Conservation (phyloP, 2,797 vertebrate species). For the Acrossocheilus fasciatus region DNA sequence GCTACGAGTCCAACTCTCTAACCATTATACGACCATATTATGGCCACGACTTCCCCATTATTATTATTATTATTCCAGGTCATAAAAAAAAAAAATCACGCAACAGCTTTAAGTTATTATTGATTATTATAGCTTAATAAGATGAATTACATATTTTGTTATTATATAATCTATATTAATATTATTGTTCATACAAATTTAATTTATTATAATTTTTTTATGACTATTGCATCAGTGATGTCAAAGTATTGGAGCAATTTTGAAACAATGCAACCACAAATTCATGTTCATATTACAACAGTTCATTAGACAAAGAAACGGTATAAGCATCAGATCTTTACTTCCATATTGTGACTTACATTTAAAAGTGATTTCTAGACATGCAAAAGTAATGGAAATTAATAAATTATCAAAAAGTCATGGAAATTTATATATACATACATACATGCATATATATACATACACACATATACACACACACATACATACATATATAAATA, state of each 20-base stretch:
- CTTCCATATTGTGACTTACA: neutral
- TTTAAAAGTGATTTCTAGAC: neutral
- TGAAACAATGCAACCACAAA: neutral
- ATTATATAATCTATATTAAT: neutral
- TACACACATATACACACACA: no score
- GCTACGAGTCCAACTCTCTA: no score
- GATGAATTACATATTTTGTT: neutral
- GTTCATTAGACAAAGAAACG: no score
- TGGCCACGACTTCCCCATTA: neutral
- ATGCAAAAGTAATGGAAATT: neutral
- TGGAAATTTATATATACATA: neutral
- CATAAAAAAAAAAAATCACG: neutral
- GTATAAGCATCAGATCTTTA: neutral
- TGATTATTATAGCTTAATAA: neutral
- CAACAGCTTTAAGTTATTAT: neutral
- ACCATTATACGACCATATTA: no score
- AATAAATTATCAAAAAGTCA: neutral
- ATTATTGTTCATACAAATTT: neutral
- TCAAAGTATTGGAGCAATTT: neutral
- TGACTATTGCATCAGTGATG: neutral
- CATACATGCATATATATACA: neutral
- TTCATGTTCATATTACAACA: neutral
- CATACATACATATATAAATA: no score
- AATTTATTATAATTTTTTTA: no score
- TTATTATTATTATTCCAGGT: neutral